These are phyloP conservation scores for Acanthacorydalis orientalis DNA, from an alignment of 2,888 invertebrate genomes.

Conservation along the genomic window DNA sequence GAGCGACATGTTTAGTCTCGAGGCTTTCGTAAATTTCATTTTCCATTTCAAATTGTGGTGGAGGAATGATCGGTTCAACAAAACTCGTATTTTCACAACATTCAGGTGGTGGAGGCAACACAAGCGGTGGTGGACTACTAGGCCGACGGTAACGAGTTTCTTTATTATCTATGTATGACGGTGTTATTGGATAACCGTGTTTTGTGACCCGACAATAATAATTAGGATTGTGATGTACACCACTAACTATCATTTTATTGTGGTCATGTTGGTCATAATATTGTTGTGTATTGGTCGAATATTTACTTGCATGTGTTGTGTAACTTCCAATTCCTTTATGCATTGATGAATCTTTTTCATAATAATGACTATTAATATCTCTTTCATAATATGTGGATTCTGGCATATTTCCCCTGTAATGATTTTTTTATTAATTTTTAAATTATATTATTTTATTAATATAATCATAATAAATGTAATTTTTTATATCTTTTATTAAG, in stretches of 20 bases:
- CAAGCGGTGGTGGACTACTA: background rate
- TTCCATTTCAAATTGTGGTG: slow-evolving; percentile 5
- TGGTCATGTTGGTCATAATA: no score
- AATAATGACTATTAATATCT: background rate
- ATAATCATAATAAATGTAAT: no score
- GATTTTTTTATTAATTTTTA: no score
- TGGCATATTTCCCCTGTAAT: no score
- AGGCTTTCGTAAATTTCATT: slow-evolving; percentile 6
- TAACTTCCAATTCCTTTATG: background rate
- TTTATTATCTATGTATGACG: background rate
- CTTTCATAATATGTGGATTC: no score
- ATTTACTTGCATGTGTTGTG: background rate
- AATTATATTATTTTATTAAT: no score
- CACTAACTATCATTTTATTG: no score
- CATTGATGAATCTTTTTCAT: slow-evolving; percentile 1
- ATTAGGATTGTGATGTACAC: background rate
- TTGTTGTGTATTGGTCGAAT: no score
- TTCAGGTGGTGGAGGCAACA: slow-evolving; percentile 5
- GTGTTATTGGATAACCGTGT: slow-evolving; percentile 5
- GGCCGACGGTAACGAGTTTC: no score
- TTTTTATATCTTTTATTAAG: no score
- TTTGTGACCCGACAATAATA: slow-evolving; percentile 4
- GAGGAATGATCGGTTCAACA: slow-evolving; percentile 4
- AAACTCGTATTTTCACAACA: slow-evolving; percentile 4
- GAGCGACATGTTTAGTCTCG: slow-evolving; percentile 3